Base-by-base conservation (phyloP, 2,888 invertebrate species). In the Drosophila flavopinicola region DNA sequence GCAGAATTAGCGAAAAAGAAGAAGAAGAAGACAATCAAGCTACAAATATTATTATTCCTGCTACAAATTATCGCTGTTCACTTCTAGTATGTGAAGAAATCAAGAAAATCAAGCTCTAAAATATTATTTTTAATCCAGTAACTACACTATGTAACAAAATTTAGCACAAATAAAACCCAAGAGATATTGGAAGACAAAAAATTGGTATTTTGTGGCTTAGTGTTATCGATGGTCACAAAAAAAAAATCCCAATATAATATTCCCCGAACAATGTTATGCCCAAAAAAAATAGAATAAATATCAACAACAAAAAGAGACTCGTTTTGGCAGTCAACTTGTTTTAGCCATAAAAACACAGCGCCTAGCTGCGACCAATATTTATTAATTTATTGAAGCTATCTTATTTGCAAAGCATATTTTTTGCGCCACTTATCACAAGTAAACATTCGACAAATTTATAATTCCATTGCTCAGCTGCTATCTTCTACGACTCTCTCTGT, bases 381-480 rank as follows among this genome's bases (percentile, higher is more conserved):
- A 48, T 58, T 57, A 66, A 75, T 59, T 56, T 75, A 42, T 67
- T 67, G 51, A 71, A 75, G 65, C 60, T 75, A 75, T 75, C 68
- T 53, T 54, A 30, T 66, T 67, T 57, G 67, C 51, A 25, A 66
- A 63, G 37, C 24, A 42, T 49, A 61, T 56, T 57, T 53, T 42
- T 75, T 66, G 57, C 33, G 41, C 33, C 60, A 72, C 66, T 66
- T 76, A 76, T 76, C 75, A 58, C 39, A 73, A 59, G 56, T 69
- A 73, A 69, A 66, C 53, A 73, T 69, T 66, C 53, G 60, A 69
- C 66, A 66, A 48, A 66, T 70, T 69, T 51, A 53, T 56, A 52
- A 44, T 61, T 41, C 48, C 33, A 37, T 47, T 53, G 29, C 24
- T 63, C 24, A 33, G 15, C 49, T 52, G 60, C 48, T 66, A 71